Percentiles rank a stretch among this genome's conserved stretches.
phyloP scores from a whole-genome alignment of 2,797 vertebrate species.

The Synaphobranchus kaupii region DNA sequence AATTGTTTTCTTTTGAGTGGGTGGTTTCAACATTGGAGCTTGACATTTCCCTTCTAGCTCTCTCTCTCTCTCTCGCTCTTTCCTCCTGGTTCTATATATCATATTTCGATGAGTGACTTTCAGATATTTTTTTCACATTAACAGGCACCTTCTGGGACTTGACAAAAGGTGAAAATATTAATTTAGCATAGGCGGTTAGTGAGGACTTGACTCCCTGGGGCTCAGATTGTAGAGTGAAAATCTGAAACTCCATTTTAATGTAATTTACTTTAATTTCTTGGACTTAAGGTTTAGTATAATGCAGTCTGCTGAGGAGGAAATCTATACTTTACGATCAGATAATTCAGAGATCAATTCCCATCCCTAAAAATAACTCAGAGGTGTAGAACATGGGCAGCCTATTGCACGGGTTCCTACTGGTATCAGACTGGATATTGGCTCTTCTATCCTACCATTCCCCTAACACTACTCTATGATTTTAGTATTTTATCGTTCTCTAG shows the following conservation, averaged over 20 bases:
- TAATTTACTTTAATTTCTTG: neutral
- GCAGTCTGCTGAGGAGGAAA: neutral
- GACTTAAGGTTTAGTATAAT: neutral
- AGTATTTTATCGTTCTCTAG: no score
- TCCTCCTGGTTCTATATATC: no score
- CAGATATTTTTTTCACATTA: neutral
- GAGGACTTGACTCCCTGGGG: neutral
- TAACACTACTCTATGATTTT: no score
- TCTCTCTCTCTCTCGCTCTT: no score
- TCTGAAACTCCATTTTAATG: neutral
- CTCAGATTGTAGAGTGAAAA: neutral
- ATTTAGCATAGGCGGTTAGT: neutral
- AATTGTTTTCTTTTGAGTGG: no score
- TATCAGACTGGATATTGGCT: neutral
- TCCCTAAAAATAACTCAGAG: neutral
- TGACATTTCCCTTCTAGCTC: no score
- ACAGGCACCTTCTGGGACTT: neutral
- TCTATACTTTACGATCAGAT: neutral
- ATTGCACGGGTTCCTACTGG: neutral
- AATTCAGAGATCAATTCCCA: neutral
- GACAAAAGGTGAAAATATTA: constrained; percentile 5
- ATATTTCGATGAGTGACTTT: neutral
- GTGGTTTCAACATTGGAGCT: no score
- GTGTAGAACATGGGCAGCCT: neutral
- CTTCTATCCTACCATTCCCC: no score